Percentiles rank a stretch among this genome's conserved stretches.
Conservation (phyloP, 2,113 vertebrate genomes). For the Glaucomys volans region DNA sequence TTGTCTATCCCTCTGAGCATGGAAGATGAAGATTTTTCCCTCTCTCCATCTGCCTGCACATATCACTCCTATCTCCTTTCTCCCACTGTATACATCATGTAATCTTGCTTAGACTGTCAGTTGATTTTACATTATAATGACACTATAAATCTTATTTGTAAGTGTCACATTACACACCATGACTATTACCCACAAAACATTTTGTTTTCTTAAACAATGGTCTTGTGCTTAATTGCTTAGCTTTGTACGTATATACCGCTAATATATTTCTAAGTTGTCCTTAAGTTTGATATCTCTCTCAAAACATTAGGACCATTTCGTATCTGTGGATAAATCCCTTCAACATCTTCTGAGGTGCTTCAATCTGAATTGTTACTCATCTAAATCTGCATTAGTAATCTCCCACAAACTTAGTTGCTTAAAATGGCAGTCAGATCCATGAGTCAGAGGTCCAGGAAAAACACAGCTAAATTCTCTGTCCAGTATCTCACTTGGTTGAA, state of each 20-base stretch:
- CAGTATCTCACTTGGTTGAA: slow-evolving; percentile 24
- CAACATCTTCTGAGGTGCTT: slow-evolving; percentile 31
- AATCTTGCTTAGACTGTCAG: slow-evolving; percentile 37
- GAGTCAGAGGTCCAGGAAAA: neutral
- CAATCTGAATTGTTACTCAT: neutral
- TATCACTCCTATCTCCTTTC: neutral
- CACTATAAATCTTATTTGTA: slow-evolving; percentile 49
- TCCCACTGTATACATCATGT: neutral
- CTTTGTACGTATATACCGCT: neutral
- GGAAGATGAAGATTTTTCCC: slow-evolving; percentile 8
- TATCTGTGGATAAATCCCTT: slow-evolving; percentile 22
- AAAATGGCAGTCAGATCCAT: slow-evolving; percentile 15
- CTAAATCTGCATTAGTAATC: neutral
- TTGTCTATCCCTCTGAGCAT: neutral
- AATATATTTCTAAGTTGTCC: slow-evolving; percentile 41
- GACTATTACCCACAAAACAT: slow-evolving; percentile 12
- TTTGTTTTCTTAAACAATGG: slow-evolving; percentile 31
- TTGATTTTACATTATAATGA: slow-evolving; percentile 55
- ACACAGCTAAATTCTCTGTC: neutral
- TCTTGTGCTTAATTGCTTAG: slow-evolving; percentile 28
- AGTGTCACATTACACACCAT: neutral
- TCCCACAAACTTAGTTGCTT: neutral
- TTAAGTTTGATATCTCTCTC: slow-evolving; percentile 3
- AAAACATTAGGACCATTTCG: slow-evolving; percentile 29
- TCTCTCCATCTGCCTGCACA: neutral